Evolutionary conservation across 2,888 invertebrate genomes (phyloP), one percentile per base, ranked within the genome.

Genomic region (Piscicola geometra): DNA sequence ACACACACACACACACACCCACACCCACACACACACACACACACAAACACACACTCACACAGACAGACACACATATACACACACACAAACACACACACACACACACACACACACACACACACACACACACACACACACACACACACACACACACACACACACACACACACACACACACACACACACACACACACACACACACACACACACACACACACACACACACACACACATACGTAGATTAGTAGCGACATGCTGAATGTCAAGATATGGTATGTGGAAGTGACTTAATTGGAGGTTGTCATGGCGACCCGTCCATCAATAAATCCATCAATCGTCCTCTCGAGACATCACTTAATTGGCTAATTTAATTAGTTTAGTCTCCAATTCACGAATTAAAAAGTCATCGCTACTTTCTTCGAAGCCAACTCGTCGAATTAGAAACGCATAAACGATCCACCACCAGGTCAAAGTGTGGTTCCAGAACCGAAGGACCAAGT

Each of bases 381-480:
- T n/a, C n/a, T n/a, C n/a, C n/a, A n/a, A n/a, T n/a, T 75, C 12
- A 21, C 21, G n/a, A 21, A n/a, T 75, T 74, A 15, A 18, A 52
- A 52, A 52, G 52, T 21, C 52, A 52, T 18, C 21, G 15, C 21
- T 52, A 18, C 18, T 52, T 52, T 52, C 21, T 52, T 15, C 21
- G 52, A 21, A 15, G 21, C 21, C 15, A 21, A 52, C 21, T 18
- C 25, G 21, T 25, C 30, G 3, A 28, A 3, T 9, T 12, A 30
- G 9, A 25, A 64, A 64, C 64, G 9, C 64, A 64, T 9, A 3
- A 64, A 3, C 3, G 9, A 30, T 12, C 25, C 30, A 64, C 30
- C 30, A 3, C 5, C 25, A 78, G 78, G 78, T 78, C n/a, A 78
- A 78, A 56, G 78, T 78, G 12, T 78, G 78, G 78, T 78, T 78